Evolutionary conservation across 2,797 vertebrate genomes (phyloP).

Genomic region (Acipenser oxyrinchus): DNA sequence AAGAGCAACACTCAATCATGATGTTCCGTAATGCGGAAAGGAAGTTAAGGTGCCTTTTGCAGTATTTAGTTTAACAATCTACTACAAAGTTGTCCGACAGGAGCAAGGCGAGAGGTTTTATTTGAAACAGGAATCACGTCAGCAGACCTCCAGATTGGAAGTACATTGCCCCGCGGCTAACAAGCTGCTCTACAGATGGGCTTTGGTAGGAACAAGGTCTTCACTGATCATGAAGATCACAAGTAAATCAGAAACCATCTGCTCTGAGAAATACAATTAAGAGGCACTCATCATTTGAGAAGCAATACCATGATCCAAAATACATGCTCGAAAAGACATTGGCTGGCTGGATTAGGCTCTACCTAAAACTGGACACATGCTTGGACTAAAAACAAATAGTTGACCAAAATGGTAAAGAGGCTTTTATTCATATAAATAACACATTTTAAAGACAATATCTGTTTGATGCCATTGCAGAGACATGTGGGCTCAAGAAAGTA

Average conservation of each 20-base stretch:
- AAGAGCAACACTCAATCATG: too few species aligned
- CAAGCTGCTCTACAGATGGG: constrained; percentile 31
- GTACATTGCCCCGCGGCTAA: constrained; percentile 5
- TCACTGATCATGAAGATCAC: constrained; percentile 12
- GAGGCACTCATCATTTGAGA: constrained; percentile 10
- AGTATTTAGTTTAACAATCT: not conserved
- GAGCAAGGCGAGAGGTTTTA: not conserved
- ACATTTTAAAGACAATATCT: too few species aligned
- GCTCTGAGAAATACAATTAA: constrained; percentile 38
- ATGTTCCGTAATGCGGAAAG: too few species aligned
- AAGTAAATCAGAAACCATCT: constrained; percentile 35
- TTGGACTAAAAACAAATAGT: too few species aligned
- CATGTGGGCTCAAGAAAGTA: too few species aligned
- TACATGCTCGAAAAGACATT: constrained; percentile 17
- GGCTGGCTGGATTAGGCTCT: constrained; percentile 8
- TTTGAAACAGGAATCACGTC: constrained; percentile 2
- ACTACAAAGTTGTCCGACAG: constrained; percentile 4
- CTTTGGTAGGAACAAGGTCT: constrained; percentile 19
- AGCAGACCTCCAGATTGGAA: not conserved
- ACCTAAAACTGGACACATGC: too few species aligned
- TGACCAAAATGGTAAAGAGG: too few species aligned
- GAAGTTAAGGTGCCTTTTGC: too few species aligned
- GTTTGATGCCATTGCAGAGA: too few species aligned
- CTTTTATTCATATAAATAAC: too few species aligned
- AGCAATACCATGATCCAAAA: constrained; percentile 23